Evolutionary conservation across 2,113 vertebrate genomes (phyloP).

Genomic region (Actenoides lindsayi): DNA sequence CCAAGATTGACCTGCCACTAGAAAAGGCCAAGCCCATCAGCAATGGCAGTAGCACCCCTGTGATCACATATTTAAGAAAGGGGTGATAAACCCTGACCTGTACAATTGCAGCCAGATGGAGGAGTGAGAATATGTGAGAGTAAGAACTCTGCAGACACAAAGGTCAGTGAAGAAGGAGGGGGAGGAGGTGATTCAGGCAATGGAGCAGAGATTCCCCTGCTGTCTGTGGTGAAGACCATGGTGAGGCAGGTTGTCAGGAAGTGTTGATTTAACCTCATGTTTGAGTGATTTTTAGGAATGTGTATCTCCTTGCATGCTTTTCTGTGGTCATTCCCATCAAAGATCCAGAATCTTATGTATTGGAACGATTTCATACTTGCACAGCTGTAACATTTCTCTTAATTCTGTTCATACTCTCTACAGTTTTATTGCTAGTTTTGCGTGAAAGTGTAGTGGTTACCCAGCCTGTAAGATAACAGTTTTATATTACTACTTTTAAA

Average conservation of each 20-base stretch:
- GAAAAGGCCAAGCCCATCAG: neutral
- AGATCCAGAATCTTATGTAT: neutral
- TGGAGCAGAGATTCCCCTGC: neutral
- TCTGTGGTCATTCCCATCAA: neutral
- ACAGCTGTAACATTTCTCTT: neutral
- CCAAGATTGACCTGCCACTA: no score
- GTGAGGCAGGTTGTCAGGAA: neutral
- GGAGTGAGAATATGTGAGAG: no score
- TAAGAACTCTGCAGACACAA: neutral
- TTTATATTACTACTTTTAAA: neutral
- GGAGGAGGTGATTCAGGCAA: accelerated
- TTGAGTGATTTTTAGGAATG: neutral
- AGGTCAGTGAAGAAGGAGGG: neutral
- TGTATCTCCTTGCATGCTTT: neutral
- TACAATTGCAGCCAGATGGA: neutral
- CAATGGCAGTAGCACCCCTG: neutral
- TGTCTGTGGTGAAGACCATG: neutral
- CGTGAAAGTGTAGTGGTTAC: neutral
- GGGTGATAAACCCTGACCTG: neutral
- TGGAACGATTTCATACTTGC: neutral
- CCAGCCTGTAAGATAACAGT: neutral
- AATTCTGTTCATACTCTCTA: neutral
- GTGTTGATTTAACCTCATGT: neutral
- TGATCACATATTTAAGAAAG: neutral
- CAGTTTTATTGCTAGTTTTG: neutral